Conservation (phyloP, 2,888 invertebrate genomes). For the Chrysotoxum bicinctum region DNA sequence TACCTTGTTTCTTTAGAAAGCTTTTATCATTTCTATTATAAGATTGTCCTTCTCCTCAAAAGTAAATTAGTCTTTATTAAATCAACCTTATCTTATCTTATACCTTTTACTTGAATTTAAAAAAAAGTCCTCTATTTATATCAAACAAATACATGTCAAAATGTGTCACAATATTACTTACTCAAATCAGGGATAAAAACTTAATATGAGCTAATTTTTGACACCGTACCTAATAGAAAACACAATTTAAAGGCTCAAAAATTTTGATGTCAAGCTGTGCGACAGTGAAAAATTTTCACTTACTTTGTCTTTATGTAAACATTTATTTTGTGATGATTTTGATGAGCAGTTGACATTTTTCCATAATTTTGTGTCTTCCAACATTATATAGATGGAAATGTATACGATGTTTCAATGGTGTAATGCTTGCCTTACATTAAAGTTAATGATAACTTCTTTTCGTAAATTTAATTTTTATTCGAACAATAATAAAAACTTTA, state of each 20-base stretch:
- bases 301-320: not conserved
- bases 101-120: too few relatives aligned
- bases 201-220: slow-evolving; percentile 4
- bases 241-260: not conserved
- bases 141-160: not conserved
- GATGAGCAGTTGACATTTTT: slow-evolving; percentile 57
- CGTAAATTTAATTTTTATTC: too few relatives aligned
- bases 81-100: too few relatives aligned
- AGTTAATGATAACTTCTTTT: not conserved
- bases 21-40: too few relatives aligned
- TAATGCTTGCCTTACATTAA: not conserved
- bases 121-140: not conserved
- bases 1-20: too few relatives aligned
- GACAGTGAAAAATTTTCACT: not conserved
- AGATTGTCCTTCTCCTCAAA: too few relatives aligned
- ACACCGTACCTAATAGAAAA: not conserved
- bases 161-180: not conserved
- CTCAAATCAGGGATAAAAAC: not conserved
- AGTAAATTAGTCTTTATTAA: too few relatives aligned
- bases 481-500: too few relatives aligned
- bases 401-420: not conserved
- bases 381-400: not conserved
- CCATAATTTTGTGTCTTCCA: slow-evolving; percentile 48
- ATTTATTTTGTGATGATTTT: slow-evolving; percentile 31
- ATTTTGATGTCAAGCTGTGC: not conserved